These are phyloP conservation scores for Acheta domesticus DNA, from an alignment of 2,888 invertebrate species.

Conservation along the genomic window DNA sequence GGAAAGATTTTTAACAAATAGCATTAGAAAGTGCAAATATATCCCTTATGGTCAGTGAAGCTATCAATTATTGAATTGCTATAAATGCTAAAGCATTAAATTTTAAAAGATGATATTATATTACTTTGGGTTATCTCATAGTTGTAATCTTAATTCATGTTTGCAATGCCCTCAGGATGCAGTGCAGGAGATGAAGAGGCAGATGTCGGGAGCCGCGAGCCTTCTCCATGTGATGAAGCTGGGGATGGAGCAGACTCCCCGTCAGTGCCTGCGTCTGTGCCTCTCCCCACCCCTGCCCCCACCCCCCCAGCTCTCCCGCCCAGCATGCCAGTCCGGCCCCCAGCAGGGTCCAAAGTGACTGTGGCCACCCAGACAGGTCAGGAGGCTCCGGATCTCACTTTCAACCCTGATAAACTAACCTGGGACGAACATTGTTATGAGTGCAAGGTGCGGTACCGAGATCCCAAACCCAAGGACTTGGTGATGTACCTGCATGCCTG, in stretches of 20 bases:
- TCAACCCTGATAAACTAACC: slow-evolving; percentile 68
- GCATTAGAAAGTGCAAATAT: too few relatives aligned
- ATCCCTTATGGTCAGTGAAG: too few relatives aligned
- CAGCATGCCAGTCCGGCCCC: slow-evolving; percentile 47
- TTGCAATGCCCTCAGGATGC: neutral
- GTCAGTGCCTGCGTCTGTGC: slow-evolving; percentile 44
- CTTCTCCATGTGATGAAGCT: slow-evolving; percentile 66
- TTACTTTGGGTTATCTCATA: too few relatives aligned
- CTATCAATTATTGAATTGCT: too few relatives aligned
- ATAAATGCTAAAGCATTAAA: too few relatives aligned
- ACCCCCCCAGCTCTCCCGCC: slow-evolving; percentile 2
- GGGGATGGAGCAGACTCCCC: slow-evolving; percentile 27
- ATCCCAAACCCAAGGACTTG: slow-evolving; percentile 86
- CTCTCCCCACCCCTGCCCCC: slow-evolving; percentile 32
- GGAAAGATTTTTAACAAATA: too few relatives aligned
- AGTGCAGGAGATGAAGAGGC: slow-evolving; percentile 32
- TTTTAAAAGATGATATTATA: too few relatives aligned
- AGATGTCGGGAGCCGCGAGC: slow-evolving; percentile 52
- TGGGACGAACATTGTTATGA: slow-evolving; percentile 87
- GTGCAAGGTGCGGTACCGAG: slow-evolving; percentile 86
- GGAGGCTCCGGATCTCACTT: slow-evolving; percentile 64
- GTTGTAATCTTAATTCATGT: too few relatives aligned
- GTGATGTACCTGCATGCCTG: slow-evolving; percentile 96
- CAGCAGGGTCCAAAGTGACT: slow-evolving; percentile 59
- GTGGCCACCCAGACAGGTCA: slow-evolving; percentile 85